Conservation (phyloP, 2,113 vertebrate species). For the Pteronura brasiliensis region DNA sequence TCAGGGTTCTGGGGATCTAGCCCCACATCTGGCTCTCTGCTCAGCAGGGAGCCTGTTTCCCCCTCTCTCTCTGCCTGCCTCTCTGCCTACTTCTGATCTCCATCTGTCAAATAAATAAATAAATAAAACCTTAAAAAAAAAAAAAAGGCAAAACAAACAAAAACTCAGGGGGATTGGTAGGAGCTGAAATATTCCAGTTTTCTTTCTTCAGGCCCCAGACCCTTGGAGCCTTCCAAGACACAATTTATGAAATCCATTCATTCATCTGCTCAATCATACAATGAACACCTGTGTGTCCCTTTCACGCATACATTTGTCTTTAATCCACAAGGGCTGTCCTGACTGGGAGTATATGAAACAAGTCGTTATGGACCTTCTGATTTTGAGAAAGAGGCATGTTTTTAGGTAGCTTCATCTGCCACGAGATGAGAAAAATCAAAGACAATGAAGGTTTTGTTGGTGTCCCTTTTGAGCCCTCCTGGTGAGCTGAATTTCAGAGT, state of each 20-base stretch:
- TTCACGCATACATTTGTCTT: fast-evolving
- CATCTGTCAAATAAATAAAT: too few species aligned
- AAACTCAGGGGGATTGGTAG: background rate
- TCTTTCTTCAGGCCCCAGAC: background rate
- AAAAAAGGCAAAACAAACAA: too few species aligned
- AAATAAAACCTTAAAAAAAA: too few species aligned
- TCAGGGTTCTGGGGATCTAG: too few species aligned
- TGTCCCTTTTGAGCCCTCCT: background rate
- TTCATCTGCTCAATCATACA: background rate
- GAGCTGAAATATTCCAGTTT: background rate
- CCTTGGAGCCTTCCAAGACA: background rate
- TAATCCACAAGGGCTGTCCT: background rate
- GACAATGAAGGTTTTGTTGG: background rate
- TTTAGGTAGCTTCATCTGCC: background rate
- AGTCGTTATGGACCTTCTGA: background rate
- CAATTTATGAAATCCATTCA: background rate
- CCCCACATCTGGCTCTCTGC: too few species aligned
- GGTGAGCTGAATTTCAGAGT: background rate
- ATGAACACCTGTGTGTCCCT: too few species aligned
- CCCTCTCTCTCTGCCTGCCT: too few species aligned
- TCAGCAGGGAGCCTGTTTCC: too few species aligned
- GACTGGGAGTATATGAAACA: background rate
- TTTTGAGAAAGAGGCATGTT: background rate
- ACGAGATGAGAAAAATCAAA: background rate
- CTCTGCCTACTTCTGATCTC: too few species aligned